Evolutionary conservation across 1,140 invertebrate genomes (phyloP), one percentile per base, ranked within the genome.

Genomic region (Drosophila lowei): DNA sequence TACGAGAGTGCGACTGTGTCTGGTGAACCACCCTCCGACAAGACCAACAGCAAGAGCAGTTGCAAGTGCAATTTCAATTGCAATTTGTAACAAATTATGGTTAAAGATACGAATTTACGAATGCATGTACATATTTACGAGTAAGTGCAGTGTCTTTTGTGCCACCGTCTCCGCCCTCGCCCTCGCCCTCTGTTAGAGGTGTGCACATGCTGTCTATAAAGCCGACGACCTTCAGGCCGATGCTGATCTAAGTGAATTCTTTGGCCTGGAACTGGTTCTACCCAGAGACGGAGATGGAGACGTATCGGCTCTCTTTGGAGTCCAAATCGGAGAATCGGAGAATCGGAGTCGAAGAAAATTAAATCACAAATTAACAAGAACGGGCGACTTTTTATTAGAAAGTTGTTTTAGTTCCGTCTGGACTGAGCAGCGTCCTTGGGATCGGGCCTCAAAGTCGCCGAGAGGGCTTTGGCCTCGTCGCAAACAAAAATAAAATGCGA

Each of bases 361-460:
- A 86, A 86, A 52, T 75, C 77, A 88, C 59, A 88, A 60, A 77
- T 88, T 72, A 77, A 61, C 53, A 56, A 68, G 67, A 71, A 70
- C 67, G 46, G 46, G 67, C 44, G 47, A 52, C 73, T 88, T 86
- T 77, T 75, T 79, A 86, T 86, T 86, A 86, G 81, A 86, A 86
- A 86, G 81, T 88, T 86, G 81, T 86, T 86, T 76, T 73, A 86
- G 81, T 86, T 86, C 81, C 83, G 83, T 86, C 78, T 83, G 21
- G 64, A 46, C 16, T 15, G 30, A 30, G 15, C 55, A 16, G 16
- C 60, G 81, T 88, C 81, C 81, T 85, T 85, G 81, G 67, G 59
- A 54, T 54, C 66, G 46, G 28, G 44, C 50, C 50, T 46, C 72
- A 50, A 44, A 61, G 41, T 50, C 50, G 28, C 23, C 18, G 41